Base-by-base conservation (phyloP, 2,888 invertebrate genomes). In the Hipparchia semele region DNA sequence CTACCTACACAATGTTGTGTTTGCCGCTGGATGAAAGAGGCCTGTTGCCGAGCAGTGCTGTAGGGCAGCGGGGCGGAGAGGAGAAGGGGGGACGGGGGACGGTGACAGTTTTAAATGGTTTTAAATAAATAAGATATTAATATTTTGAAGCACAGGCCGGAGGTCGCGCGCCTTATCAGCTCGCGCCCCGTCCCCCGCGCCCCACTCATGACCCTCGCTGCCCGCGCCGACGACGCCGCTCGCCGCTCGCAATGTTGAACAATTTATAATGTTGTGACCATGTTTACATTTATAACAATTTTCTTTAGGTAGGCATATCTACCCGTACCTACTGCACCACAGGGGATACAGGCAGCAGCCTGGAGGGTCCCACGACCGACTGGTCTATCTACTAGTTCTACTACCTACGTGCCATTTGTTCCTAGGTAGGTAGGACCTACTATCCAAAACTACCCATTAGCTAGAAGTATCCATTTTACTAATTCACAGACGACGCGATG, bases 111-210 rank as follows among this genome's bases (percentile, higher is more conserved):
- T 77, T 60, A 79, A 79, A 78, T 78, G 77, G 76, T 77, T 76
- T 77, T 60, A 79, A 79, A 78, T 78, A 79, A 81, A 81, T 80
- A 80, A 79, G 79, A 80, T 81, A 81, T 81, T 81, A 81, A 80
- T 79, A 81, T 80, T 80, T 81, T 76, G 80, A 78, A 78, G 80
- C 78, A 78, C 79, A 78, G 81, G 79, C 78, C 80, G 79, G 81
- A 81, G 81, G 81, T 81, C 81, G 80, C 74, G 80, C 74, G 58
- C 75, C 64, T 80, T 79, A 80, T 79, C 80, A 77, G 77, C 71
- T 72, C 74, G 73, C 67, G 46, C 60, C 74, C 56, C 66, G 53
- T 45, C 60, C 45, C 65, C 59, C 71, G n/a, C 70, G 58, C 72
- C 23, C 61, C 64, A 1, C 33, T 0, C 59, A 3, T 2, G 59